Conservation (phyloP, 2,113 vertebrate genomes). For the Microtus pennsylvanicus region DNA sequence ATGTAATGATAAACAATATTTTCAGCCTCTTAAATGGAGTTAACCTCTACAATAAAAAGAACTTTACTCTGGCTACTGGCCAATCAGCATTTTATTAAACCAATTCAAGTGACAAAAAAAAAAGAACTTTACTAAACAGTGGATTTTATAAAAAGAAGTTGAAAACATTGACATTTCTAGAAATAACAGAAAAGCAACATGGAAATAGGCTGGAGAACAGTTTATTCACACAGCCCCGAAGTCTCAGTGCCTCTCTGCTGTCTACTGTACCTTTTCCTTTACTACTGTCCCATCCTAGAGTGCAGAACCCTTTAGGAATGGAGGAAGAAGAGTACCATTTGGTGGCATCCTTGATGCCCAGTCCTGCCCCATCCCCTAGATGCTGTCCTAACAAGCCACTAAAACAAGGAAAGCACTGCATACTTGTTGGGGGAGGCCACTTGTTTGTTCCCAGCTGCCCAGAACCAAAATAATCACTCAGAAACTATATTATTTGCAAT, state of each 20-base stretch:
- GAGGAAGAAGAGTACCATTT: rapidly evolving
- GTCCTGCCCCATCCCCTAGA: not conserved
- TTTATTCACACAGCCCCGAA: not conserved
- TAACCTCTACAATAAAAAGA: constrained; percentile 75
- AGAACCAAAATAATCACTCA: no score
- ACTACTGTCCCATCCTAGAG: not conserved
- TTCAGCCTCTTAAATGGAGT: constrained; percentile 81
- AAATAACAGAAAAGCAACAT: constrained; percentile 79
- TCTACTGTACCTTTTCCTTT: not conserved
- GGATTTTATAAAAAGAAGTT: constrained; percentile 75
- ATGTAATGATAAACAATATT: constrained; percentile 80
- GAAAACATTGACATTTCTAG: constrained; percentile 84
- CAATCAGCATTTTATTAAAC: no score
- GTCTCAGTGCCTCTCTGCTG: not conserved
- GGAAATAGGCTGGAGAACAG: constrained; percentile 67
- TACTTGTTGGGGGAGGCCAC: no score
- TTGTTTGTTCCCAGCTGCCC: no score
- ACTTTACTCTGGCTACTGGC: constrained; percentile 43
- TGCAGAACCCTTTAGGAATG: not conserved
- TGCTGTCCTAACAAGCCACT: not conserved
- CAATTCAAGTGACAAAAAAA: not conserved
- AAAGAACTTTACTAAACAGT: constrained; percentile 72
- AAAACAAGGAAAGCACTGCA: not conserved
- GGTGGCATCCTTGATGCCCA: no score
- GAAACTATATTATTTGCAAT: no score